Conservation (phyloP, 2,113 vertebrate genomes). For the Syrmaticus mikado region DNA sequence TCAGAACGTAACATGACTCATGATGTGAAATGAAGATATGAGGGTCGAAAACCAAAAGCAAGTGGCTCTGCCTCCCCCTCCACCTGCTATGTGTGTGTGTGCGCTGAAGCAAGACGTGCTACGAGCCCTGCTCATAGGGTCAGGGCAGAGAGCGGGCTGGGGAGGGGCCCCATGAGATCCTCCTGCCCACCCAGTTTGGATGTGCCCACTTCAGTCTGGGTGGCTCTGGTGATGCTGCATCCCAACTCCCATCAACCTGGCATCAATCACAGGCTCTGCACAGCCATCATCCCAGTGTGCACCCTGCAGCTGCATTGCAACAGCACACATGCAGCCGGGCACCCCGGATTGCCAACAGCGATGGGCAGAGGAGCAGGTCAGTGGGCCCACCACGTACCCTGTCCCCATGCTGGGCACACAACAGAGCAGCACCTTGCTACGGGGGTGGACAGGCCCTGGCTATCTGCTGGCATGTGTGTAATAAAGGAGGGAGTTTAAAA, state of each 20-base stretch:
- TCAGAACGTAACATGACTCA: conserved; percentile 83
- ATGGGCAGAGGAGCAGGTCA: rapidly evolving
- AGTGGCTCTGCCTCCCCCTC: background rate
- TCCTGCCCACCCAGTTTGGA: background rate
- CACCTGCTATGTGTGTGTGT: background rate
- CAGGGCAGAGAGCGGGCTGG: background rate
- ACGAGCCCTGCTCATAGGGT: background rate
- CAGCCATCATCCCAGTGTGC: rapidly evolving
- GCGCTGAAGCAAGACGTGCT: background rate
- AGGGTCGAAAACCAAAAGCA: conserved; percentile 67
- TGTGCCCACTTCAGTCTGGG: background rate
- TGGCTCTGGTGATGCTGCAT: background rate
- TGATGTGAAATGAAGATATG: conserved; percentile 69
- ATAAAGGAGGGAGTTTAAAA: conserved; percentile 71
- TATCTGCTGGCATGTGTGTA: conserved; percentile 60
- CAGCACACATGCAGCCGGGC: background rate
- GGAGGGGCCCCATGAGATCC: rapidly evolving
- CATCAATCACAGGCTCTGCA: rapidly evolving
- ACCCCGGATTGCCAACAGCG: background rate
- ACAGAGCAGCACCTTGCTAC: background rate
- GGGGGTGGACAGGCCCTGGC: background rate
- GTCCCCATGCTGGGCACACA: rapidly evolving
- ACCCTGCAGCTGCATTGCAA: rapidly evolving
- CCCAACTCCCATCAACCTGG: background rate
- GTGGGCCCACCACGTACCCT: rapidly evolving